phyloP scores from a whole-genome alignment of 2,888 invertebrate genomes.

The Nasonia oneida region DNA sequence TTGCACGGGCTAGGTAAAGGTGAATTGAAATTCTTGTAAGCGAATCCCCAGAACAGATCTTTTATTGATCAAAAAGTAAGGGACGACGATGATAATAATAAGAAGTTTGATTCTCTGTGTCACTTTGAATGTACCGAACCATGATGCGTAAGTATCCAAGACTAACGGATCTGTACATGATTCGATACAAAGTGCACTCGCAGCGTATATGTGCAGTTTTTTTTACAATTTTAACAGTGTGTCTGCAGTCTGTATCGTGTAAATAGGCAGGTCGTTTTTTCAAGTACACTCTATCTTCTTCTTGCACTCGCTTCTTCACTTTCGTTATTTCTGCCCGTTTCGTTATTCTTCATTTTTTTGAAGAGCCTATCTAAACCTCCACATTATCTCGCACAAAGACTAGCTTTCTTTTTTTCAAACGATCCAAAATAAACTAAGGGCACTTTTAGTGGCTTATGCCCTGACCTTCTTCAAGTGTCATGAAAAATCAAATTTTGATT shows the following conservation, averaged over 20 bases:
- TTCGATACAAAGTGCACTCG: slow-evolving; percentile 71
- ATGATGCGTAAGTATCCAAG: slow-evolving; percentile 75
- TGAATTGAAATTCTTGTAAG: slow-evolving; percentile 57
- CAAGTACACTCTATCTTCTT: slow-evolving; percentile 64
- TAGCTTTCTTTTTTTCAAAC: slow-evolving; percentile 73
- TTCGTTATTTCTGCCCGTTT: slow-evolving; percentile 62
- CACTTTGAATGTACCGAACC: slow-evolving; percentile 74
- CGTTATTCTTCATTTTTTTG: slow-evolving; percentile 67
- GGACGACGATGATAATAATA: slow-evolving; percentile 74
- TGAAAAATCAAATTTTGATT: slow-evolving; percentile 85
- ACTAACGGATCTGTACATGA: slow-evolving; percentile 69
- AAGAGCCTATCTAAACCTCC: slow-evolving; percentile 74
- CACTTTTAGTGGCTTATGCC: slow-evolving; percentile 78
- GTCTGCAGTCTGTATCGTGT: slow-evolving; percentile 72
- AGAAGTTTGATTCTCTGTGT: slow-evolving; percentile 74
- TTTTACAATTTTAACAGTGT: slow-evolving; percentile 74
- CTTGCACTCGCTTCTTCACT: slow-evolving; percentile 63
- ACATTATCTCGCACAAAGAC: slow-evolving; percentile 76
- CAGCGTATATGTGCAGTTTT: slow-evolving; percentile 73
- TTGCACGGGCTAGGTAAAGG: slow-evolving; percentile 47
- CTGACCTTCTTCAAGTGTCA: slow-evolving; percentile 76
- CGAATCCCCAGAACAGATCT: slow-evolving; percentile 75
- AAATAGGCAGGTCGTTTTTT: slow-evolving; percentile 70
- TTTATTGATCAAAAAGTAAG: slow-evolving; percentile 76
- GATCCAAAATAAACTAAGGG: slow-evolving; percentile 78